These are phyloP conservation scores for Tetragonula clypearis DNA, from an alignment of 1,140 invertebrate species.

Conservation along the genomic window DNA sequence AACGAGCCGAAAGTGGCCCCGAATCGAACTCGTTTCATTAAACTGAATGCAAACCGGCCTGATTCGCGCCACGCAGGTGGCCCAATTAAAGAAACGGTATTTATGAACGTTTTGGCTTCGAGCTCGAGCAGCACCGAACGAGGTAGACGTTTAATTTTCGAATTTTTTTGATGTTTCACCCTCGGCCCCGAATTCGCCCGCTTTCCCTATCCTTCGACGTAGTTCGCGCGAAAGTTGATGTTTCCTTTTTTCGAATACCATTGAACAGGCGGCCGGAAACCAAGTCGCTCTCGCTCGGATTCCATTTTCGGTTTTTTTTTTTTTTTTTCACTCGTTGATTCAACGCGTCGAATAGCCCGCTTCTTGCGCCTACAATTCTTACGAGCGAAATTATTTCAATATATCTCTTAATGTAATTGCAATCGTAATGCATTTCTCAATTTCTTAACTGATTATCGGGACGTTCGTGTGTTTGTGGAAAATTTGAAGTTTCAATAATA, in stretches of 20 bases:
- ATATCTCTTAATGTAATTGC: too few species aligned
- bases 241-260: neutral
- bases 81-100: conserved; percentile 34
- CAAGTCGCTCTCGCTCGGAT: neutral
- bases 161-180: conserved; percentile 7
- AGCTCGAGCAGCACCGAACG: neutral
- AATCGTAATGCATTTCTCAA: too few species aligned
- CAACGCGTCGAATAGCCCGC: neutral
- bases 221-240: neutral
- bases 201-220: neutral
- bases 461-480: too few species aligned
- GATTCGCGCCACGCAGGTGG: conserved; percentile 1
- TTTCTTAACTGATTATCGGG: too few species aligned
- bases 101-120: neutral
- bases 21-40: conserved; percentile 16
- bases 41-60: neutral
- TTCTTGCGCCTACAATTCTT: too few species aligned
- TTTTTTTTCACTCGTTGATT: neutral
- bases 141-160: neutral
- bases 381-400: neutral
- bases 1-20: neutral
- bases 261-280: neutral
- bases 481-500: too few species aligned
- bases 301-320: neutral
- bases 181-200: neutral